phyloP scores from a whole-genome alignment of 2,113 vertebrate genomes.

The Cheirogaleus medius region DNA sequence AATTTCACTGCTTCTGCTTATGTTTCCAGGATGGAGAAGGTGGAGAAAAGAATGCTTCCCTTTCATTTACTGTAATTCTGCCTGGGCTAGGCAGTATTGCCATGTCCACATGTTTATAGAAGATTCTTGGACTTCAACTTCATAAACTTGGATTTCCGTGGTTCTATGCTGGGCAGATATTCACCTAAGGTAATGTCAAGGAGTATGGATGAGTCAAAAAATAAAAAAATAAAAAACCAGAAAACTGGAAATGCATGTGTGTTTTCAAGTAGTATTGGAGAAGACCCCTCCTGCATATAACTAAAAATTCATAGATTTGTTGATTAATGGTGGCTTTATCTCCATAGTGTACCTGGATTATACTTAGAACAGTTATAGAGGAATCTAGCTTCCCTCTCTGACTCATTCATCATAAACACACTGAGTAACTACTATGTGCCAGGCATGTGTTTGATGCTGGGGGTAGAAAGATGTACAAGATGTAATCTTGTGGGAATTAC shows the following conservation, averaged over 20 bases:
- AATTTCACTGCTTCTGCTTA: constrained; percentile 22
- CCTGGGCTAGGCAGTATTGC: not conserved
- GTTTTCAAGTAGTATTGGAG: not conserved
- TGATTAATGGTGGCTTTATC: not conserved
- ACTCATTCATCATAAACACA: not conserved
- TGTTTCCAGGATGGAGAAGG: not conserved
- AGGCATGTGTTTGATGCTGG: not conserved
- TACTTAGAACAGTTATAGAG: not conserved
- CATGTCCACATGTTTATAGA: not conserved
- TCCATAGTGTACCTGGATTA: not conserved
- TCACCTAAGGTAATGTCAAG: not conserved
- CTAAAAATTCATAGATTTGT: not conserved
- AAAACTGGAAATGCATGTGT: not conserved
- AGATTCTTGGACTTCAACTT: not conserved
- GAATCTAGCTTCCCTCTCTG: not conserved
- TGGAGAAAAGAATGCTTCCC: not conserved
- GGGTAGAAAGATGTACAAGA: not conserved
- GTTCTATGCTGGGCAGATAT: not conserved
- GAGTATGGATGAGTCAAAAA: not conserved
- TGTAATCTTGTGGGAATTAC: not conserved
- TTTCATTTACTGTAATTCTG: constrained; percentile 9
- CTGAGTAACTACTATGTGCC: not conserved
- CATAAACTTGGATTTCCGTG: not conserved
- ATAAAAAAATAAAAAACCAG: not conserved
- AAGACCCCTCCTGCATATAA: not conserved